Conservation (phyloP, 2,797 vertebrate genomes). For the Bradypodion pumilum region DNA sequence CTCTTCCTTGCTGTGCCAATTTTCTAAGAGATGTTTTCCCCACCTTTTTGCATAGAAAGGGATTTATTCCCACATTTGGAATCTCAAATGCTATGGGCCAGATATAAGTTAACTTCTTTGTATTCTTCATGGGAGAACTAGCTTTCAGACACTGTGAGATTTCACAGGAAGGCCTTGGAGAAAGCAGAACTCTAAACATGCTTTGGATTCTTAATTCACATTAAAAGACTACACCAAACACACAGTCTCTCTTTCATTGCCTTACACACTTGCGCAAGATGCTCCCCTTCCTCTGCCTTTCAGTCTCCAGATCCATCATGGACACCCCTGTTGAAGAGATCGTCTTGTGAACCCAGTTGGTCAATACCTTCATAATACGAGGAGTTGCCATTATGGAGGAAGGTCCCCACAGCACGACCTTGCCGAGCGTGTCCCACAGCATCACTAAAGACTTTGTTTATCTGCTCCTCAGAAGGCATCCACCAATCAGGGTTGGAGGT, state of each 20-base stretch:
- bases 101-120: neutral
- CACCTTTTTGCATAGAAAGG: neutral
- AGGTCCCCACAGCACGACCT: constrained; percentile 93
- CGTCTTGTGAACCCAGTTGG: constrained; percentile 89
- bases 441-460: constrained; percentile 98
- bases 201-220: constrained; percentile 72
- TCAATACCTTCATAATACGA: constrained; percentile 91
- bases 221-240: constrained; percentile 60
- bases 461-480: constrained; percentile 99
- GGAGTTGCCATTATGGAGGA: constrained; percentile 88
- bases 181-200: constrained; percentile 59
- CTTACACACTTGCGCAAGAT: constrained; percentile 16
- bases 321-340: constrained; percentile 87
- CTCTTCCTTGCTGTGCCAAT: neutral
- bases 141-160: constrained; percentile 57
- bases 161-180: constrained; percentile 57
- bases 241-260: constrained; percentile 62
- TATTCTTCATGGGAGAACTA: neutral
- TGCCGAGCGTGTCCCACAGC: constrained; percentile 96
- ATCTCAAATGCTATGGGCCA: neutral
- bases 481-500: constrained; percentile 99
- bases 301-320: constrained; percentile 90
- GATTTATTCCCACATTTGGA: neutral
- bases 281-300: constrained; percentile 57
- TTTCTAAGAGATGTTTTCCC: neutral